A percentile compares a stretch with the other conserved stretches of the same genome.
phyloP scores from a whole-genome alignment of 1,140 invertebrate species.

The Tyrophagus putrescentiae region DNA sequence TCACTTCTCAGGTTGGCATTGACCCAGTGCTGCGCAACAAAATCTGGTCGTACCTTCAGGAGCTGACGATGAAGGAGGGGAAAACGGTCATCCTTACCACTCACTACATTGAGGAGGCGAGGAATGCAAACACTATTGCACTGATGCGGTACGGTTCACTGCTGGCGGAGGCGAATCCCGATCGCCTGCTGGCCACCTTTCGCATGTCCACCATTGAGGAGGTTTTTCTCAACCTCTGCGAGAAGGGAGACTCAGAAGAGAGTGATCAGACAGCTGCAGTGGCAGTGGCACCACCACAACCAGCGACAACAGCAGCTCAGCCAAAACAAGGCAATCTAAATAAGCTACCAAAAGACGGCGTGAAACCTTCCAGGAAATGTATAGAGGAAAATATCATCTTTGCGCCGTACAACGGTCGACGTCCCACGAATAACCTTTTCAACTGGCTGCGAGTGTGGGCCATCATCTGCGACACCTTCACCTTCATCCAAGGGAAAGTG shows the following conservation, averaged over 20 bases:
- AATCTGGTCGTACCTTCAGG: conserved; percentile 11
- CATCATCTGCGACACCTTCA: not conserved
- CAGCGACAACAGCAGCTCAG: no score
- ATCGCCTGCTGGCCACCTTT: conserved; percentile 29
- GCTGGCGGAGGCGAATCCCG: conserved; percentile 33
- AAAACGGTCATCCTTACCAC: conserved; percentile 34
- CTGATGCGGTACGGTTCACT: conserved; percentile 35
- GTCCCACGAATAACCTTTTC: not conserved
- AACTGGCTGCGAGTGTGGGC: not conserved
- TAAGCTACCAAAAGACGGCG: no score
- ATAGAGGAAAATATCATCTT: not conserved
- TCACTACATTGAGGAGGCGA: conserved; percentile 37
- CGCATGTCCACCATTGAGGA: conserved; percentile 46
- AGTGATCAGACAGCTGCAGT: no score
- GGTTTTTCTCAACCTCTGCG: conserved; percentile 68
- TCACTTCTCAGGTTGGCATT: conserved; percentile 45
- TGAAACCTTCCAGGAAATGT: no score
- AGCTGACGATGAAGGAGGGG: not conserved
- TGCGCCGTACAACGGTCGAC: not conserved
- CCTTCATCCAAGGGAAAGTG: not conserved
- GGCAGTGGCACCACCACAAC: no score
- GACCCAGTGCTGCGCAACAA: conserved; percentile 8
- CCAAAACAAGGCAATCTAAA: no score
- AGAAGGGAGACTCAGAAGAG: not conserved
- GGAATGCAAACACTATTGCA: conserved; percentile 33